Base-by-base conservation (phyloP, 2,888 invertebrate species). In the Brachypalpus laphriformis region DNA sequence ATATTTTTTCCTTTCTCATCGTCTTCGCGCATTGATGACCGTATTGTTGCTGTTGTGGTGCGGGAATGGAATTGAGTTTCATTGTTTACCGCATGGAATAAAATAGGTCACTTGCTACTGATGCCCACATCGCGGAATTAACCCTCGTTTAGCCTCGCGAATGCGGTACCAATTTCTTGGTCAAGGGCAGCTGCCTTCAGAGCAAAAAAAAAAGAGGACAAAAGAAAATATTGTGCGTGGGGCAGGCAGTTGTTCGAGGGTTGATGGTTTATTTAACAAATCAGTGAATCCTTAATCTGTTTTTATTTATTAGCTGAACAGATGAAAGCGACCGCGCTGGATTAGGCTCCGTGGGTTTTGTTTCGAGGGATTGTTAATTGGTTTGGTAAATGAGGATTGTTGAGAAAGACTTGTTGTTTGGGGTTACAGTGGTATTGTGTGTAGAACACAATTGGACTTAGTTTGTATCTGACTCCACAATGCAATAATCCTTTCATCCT, bases 21-120 rank as follows among this genome's bases (percentile, higher is more conserved):
- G 20, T 72, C 42, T 71, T 49, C 59, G 72, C 40, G 61, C 37
- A 61, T 72, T 72, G 72, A 72, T 72, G 61, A 61, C 49, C 61
- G 18, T 40, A 57, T 57, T 56, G 45, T 34, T 45, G 57, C 34
- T 45, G 71, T 59, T 47, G 51, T 28, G 51, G 72, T 51, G 49
- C 25, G 49, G 49, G 37, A 57, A 45, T 45, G 47, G n/a, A 61
- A 25, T 49, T 34, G 40, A 31, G 49, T 54, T 45, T 59, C 34
- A 49, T 59, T 70, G 56, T 70, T 70, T 70, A 45, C 56, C 70
- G 45, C 45, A 45, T 56, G 31, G 31, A 70, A 57, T 70, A 25
- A 70, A 57, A 34, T 49, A 66, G 66, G 66, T 66, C 66, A 66
- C 45, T 70, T 34, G 45, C 56, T 54, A 54, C 14, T 42, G 22